A percentile compares a stretch with the other conserved stretches of the same genome.
Conservation (phyloP, 2,797 vertebrate genomes). For the Enteromius viviparus region DNA sequence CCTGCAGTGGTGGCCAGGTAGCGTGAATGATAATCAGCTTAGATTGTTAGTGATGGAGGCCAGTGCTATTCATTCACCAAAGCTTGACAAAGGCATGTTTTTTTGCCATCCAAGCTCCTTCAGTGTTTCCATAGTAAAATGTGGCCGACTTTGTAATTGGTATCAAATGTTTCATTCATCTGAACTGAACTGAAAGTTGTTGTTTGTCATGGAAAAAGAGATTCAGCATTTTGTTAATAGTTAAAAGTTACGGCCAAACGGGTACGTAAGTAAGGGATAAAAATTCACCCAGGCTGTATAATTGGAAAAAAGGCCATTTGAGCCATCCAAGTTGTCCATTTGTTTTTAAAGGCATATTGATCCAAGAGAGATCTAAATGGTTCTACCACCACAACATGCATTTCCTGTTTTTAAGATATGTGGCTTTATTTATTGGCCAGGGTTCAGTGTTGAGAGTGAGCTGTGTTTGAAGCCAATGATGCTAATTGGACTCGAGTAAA, state of each 20-base stretch:
- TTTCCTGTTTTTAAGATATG: conserved; percentile 78
- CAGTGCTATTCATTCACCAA: conserved; percentile 10
- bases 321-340: conserved; percentile 76
- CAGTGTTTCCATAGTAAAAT: conserved; percentile 30
- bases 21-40: conserved; percentile 39
- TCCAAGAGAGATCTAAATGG: conserved; percentile 82
- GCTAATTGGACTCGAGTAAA: conserved; percentile 61
- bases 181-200: conserved; percentile 12
- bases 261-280: conserved; percentile 68
- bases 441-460: conserved; percentile 66
- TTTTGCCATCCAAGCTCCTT: conserved; percentile 15
- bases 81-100: conserved; percentile 48
- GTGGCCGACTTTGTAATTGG: not conserved
- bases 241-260: conserved; percentile 62
- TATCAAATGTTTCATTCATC: conserved; percentile 38
- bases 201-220: conserved; percentile 51
- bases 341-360: conserved; percentile 78
- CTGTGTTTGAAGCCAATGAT: conserved; percentile 66
- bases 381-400: conserved; percentile 71
- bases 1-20: conserved; percentile 5
- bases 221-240: conserved; percentile 63
- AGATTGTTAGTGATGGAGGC: conserved; percentile 13
- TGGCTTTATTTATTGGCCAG: conserved; percentile 75
- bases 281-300: conserved; percentile 77
- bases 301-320: conserved; percentile 80